These are phyloP conservation scores for Xanthorhoe designata DNA, from an alignment of 2,888 invertebrate genomes.

Conservation along the genomic window DNA sequence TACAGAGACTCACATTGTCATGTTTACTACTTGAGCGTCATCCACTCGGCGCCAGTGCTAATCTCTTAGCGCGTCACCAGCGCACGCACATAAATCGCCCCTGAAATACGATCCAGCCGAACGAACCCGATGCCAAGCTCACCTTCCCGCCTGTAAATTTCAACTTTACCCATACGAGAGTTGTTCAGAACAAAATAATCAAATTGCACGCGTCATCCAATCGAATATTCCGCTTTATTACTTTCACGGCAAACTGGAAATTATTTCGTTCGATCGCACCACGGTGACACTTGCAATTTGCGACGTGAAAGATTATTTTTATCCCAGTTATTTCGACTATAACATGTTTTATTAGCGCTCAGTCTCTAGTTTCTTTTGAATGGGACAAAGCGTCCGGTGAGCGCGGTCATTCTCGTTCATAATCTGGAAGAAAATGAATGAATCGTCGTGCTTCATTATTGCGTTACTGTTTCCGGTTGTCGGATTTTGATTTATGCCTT, in stretches of 20 bases:
- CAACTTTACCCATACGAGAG: constrained; percentile 57
- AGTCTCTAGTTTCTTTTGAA: constrained; percentile 44
- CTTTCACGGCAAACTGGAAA: constrained; percentile 54
- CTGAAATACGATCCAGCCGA: constrained; percentile 73
- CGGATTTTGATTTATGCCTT: constrained; percentile 83
- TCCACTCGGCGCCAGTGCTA: constrained; percentile 53
- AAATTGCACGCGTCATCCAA: constrained; percentile 60
- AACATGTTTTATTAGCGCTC: constrained; percentile 44
- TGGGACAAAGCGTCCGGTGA: constrained; percentile 40
- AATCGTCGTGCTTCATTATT: constrained; percentile 75
- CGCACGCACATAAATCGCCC: constrained; percentile 82
- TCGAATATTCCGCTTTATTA: constrained; percentile 62
- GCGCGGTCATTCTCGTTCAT: constrained; percentile 35
- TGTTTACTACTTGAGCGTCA: constrained; percentile 45
- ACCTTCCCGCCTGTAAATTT: constrained; percentile 71
- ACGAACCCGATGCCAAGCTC: constrained; percentile 63
- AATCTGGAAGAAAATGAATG: constrained; percentile 62
- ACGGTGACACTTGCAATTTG: constrained; percentile 57
- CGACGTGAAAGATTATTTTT: constrained; percentile 45
- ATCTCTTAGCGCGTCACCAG: constrained; percentile 80
- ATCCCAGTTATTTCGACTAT: constrained; percentile 41
- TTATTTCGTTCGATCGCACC: constrained; percentile 53
- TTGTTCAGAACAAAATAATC: constrained; percentile 61
- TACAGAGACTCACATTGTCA: constrained; percentile 38
- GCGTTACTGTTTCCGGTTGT: constrained; percentile 79